Evolutionary conservation across 2,888 invertebrate genomes (phyloP).

Genomic region (Cerceris rybyensis): DNA sequence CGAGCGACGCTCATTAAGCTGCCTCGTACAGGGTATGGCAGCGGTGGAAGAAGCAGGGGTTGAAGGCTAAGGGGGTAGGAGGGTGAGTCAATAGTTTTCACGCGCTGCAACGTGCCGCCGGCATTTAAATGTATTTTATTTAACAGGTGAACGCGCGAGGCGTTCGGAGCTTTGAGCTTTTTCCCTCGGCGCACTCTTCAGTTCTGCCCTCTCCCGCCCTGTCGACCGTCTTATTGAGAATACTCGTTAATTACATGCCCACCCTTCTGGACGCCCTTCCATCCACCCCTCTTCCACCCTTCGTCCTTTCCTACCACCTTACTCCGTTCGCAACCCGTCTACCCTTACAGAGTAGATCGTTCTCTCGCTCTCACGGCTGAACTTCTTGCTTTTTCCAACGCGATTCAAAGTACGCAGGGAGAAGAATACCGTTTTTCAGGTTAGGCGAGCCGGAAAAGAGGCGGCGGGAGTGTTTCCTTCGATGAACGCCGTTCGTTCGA

Average conservation of each 20-base stretch:
- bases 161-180: conserved; percentile 64
- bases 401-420: conserved; percentile 48
- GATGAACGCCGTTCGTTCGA: conserved; percentile 47
- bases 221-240: conserved; percentile 72
- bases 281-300: neutral
- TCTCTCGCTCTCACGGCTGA: conserved; percentile 42
- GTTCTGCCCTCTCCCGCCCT: conserved; percentile 37
- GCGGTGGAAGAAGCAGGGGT: conserved; percentile 20
- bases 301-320: neutral
- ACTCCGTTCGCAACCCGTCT: neutral
- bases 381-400: conserved; percentile 38
- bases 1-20: conserved; percentile 64
- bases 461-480: conserved; percentile 51
- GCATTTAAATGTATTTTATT: conserved; percentile 72
- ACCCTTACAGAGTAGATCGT: conserved; percentile 8
- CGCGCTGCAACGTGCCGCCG: conserved; percentile 57
- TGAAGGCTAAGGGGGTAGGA: conserved; percentile 6
- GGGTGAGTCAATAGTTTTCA: conserved; percentile 66
- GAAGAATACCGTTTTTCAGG: conserved; percentile 60
- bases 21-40: conserved; percentile 40
- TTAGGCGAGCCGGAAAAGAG: conserved; percentile 65
- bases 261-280: conserved; percentile 22
- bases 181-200: conserved; percentile 43
- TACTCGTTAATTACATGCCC: conserved; percentile 75
- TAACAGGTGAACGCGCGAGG: conserved; percentile 66